Base-by-base conservation (phyloP, 1,140 invertebrate species). In the Condylostylus longicornis region DNA sequence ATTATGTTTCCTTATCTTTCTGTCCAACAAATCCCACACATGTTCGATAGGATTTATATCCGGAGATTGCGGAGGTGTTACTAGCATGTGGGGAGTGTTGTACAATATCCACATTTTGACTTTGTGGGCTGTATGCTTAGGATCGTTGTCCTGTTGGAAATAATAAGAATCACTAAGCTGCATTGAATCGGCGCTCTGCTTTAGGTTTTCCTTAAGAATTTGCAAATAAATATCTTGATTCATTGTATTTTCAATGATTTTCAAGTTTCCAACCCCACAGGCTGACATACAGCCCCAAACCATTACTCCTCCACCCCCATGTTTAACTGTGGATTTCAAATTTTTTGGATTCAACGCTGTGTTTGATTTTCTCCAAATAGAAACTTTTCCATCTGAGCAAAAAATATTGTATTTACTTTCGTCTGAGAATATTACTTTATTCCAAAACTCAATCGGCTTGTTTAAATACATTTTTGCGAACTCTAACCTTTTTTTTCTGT, bases 321-420 rank as follows among this genome's bases (percentile, higher is more conserved):
- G 51, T 44, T 63, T 63, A 10, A 63, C 48, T 3, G 61, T 62
- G 20, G 50, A 15, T 13, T 28, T 37, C n/a, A 44, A 36, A 43
- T 51, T 28, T 28, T 19, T 37, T 30, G n/a, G n/a, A n/a, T n/a
- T n/a, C n/a, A n/a, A n/a, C n/a, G n/a, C n/a, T n/a, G n/a, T n/a
- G n/a, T n/a, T n/a, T n/a, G n/a, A n/a, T n/a, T n/a, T n/a, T n/a
- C n/a, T n/a, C n/a, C n/a, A n/a, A n/a, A n/a, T n/a, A n/a, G n/a
- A n/a, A n/a, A n/a, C n/a, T n/a, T n/a, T n/a, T n/a, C n/a, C n/a
- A n/a, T n/a, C n/a, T n/a, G n/a, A n/a, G n/a, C n/a, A n/a, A n/a
- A 43, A 43, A 35, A 45, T 38, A 18, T 44, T 45, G 22, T 45
- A 51, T 47, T 44, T 52, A 17, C 41, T 37, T 42, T 52, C 42